Evolutionary conservation across 2,113 vertebrate species (phyloP), one percentile per base, ranked within the genome.

Genomic region (Cebidichthys violaceus): DNA sequence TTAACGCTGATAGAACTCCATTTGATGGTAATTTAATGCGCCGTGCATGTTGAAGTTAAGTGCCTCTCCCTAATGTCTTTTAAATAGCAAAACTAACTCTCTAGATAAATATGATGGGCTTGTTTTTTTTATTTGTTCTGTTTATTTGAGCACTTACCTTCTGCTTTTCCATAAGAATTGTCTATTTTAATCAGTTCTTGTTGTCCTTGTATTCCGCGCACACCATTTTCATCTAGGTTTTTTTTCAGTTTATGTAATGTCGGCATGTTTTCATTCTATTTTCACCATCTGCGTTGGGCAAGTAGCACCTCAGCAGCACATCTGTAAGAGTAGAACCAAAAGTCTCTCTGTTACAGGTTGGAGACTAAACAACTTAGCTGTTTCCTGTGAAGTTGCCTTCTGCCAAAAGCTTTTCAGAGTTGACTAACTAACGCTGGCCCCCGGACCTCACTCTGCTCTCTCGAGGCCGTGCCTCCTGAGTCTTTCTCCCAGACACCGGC

Each of bases 401-500:
- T 39, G 29, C 43, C 37, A 52, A 33, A 52, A 60, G 41, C 62
- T 72, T 1, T 39, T 73, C 45, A 41, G n/a, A n/a, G 18, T 39
- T 81, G 27, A 71, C 71, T 31, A 18, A 60, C 75, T 70, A 22
- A 73, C 69, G 79, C 22, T 31, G 71, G 37, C 62, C 33, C 55
- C 55, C 15, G 43, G 50, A 79, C 61, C 65, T 81, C 45, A 2
- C 66, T 80, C 35, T 18, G 62, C 68, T 83, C 54, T 31, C 39
- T 31, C 39, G 22, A 75, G 75, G 60, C 75, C 20, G n/a, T 29
- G 76, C 81, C 87, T 82, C 79, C 54, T 8, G 69, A 79, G 78
- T 74, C 57, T 35, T 66, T 73, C 70, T 83, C 82, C 76, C 67
- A 54, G 47, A 90, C 84, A 86, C 86, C 78, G 61, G 88, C 84